Conservation (phyloP, 2,888 invertebrate species). For the Cataglyphis rosenhaueri region DNA sequence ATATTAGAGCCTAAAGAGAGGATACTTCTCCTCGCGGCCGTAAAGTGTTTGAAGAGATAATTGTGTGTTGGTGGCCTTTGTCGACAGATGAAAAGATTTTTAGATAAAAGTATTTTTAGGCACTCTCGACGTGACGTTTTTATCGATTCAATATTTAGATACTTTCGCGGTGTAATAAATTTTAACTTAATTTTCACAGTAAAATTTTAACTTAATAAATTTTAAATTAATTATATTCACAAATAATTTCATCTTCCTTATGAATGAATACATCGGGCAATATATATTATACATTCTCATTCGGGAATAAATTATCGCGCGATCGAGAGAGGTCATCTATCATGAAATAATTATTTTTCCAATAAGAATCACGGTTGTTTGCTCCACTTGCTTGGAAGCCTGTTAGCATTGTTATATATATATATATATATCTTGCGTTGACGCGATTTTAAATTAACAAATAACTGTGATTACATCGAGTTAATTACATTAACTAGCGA, state of each 20-base stretch:
- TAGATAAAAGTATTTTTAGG: not conserved
- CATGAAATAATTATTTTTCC: slow-evolving; percentile 33
- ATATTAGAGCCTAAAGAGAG: slow-evolving; percentile 2
- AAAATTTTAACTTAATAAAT: too few relatives aligned
- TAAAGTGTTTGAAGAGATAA: not conserved
- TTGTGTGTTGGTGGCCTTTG: not conserved
- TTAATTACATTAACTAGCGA: slow-evolving; percentile 51
- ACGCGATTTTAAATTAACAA: slow-evolving; percentile 38
- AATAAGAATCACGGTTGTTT: not conserved
- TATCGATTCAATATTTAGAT: not conserved
- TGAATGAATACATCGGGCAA: not conserved
- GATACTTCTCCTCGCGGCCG: not conserved
- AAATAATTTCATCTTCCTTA: not conserved
- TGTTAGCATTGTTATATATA: not conserved
- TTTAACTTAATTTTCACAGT: too few relatives aligned
- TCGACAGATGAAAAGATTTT: not conserved
- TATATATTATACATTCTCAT: not conserved
- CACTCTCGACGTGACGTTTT: not conserved
- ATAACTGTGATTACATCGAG: slow-evolving; percentile 29
- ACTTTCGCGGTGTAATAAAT: not conserved
- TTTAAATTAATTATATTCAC: too few relatives aligned
- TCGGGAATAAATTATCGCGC: not conserved
- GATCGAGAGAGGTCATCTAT: slow-evolving; percentile 4
- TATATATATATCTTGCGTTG: not conserved
- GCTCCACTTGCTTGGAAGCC: slow-evolving; percentile 7